phyloP scores from a whole-genome alignment of 2,797 vertebrate genomes.

The Buceros bicornis region DNA sequence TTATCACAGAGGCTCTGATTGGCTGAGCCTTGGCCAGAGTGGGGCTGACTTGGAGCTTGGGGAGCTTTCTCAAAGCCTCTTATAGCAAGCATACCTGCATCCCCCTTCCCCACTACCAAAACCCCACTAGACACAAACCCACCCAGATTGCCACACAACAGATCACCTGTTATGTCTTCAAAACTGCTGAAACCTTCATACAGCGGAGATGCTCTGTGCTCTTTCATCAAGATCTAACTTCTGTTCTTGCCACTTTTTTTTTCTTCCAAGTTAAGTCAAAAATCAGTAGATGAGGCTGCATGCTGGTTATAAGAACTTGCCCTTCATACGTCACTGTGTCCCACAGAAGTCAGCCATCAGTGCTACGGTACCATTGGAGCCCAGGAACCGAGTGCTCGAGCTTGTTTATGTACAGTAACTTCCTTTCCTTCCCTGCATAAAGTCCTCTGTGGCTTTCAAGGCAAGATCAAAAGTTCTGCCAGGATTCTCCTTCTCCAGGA shows the following conservation, averaged over 20 bases:
- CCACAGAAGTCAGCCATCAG: background rate
- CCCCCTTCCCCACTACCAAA: no score
- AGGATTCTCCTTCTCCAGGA: background rate
- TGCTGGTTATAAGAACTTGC: background rate
- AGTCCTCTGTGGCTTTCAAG: background rate
- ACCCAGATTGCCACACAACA: background rate
- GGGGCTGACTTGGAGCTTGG: no score
- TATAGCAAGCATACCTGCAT: no score
- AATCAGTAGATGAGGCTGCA: background rate
- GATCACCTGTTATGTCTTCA: background rate
- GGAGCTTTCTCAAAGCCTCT: no score
- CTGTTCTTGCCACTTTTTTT: background rate
- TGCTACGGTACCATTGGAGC: rapidly evolving
- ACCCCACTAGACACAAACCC: no score
- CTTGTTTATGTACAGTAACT: background rate
- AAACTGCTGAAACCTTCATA: background rate
- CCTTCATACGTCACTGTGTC: background rate
- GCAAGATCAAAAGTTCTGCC: background rate
- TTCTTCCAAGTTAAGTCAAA: background rate
- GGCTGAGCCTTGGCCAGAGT: no score
- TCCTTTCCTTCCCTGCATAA: background rate
- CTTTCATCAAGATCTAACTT: background rate
- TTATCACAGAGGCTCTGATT: no score
- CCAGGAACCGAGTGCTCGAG: rapidly evolving
- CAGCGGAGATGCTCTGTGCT: rapidly evolving